Base-by-base conservation (phyloP, 1,140 invertebrate species). In the Trialeurodes vaporariorum region DNA sequence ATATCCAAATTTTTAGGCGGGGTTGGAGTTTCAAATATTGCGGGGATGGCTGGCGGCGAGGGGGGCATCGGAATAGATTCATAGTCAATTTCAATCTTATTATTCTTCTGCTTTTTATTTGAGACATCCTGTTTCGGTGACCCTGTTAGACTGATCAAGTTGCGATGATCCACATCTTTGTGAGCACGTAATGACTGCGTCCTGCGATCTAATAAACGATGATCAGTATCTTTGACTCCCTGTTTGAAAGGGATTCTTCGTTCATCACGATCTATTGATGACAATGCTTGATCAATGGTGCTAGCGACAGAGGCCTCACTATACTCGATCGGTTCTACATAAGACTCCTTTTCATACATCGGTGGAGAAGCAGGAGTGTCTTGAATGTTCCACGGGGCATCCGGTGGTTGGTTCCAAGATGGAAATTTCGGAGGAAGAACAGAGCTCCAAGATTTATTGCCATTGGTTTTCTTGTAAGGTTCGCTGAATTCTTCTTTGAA, bases 141-240 rank as follows among this genome's bases (percentile, higher is more conserved):
- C 27, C 88, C 87, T 13, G 89, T 92, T 2, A 92, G 76, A 71
- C 88, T 87, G 72, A 92, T 92, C n/a, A 92, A 75, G 79, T 92
- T 92, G 70, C 89, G 81, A 74, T 92, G 89, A 78, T 91, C 89
- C 23, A 92, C 87, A 76, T 91, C 89, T 26, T 49, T 49, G 17
- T 49, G 34, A 5, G 80, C 77, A 23, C 68, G 68, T 11, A 58
- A 63, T n/a, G 58, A n/a, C 27, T 66, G 23, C 1, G 70, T 34
- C 25, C 73, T 69, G 62, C 73, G 34, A 17, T 49, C 34, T 5
- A 49, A 17, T 49, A 49, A 17, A 5, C 34, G 34, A 49, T 49
- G 67, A 66, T 75, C 74, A n/a, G 67, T 67, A 63, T 70, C 70
- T 61, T 67, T 58, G 25, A 59, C 13, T 22, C 23, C 59, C 2